phyloP scores from a whole-genome alignment of 2,113 vertebrate species.

The Smithornis capensis region DNA sequence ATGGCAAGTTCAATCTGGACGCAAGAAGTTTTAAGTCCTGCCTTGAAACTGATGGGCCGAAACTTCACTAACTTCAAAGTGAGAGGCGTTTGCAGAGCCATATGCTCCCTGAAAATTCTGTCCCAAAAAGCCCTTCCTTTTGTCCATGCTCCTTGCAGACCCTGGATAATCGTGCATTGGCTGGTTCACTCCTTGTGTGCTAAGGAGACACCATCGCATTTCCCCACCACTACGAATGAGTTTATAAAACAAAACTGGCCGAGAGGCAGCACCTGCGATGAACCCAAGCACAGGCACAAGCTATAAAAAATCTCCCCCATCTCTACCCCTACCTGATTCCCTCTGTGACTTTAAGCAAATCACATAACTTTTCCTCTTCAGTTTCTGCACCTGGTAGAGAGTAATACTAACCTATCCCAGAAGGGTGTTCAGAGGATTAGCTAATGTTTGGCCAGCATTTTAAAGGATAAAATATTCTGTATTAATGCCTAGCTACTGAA shows the following conservation, averaged over 20 bases:
- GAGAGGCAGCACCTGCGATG: background rate
- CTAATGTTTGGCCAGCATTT: constrained; percentile 41
- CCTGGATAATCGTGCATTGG: fast-evolving
- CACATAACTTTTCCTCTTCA: background rate
- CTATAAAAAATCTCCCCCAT: background rate
- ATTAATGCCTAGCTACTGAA: background rate
- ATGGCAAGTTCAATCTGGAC: background rate
- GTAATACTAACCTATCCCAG: constrained; percentile 31
- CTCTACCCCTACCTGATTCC: background rate
- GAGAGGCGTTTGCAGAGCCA: background rate
- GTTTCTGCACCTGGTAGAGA: constrained; percentile 35
- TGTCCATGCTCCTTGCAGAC: background rate
- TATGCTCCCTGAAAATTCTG: background rate
- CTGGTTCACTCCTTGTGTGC: fast-evolving
- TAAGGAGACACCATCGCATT: fast-evolving
- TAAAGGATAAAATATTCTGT: constrained; percentile 7
- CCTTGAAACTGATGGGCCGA: background rate
- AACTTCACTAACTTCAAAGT: background rate
- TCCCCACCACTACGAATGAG: too few species aligned
- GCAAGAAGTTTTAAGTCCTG: background rate
- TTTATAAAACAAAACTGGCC: background rate
- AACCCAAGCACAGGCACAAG: background rate
- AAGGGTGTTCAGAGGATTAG: constrained; percentile 31
- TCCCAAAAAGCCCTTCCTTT: background rate
- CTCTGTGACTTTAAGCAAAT: constrained; percentile 37